A percentile compares a stretch with the other conserved stretches of the same genome.
Evolutionary conservation across 2,113 vertebrate genomes (phyloP).

Genomic region (Clarias batrachus): DNA sequence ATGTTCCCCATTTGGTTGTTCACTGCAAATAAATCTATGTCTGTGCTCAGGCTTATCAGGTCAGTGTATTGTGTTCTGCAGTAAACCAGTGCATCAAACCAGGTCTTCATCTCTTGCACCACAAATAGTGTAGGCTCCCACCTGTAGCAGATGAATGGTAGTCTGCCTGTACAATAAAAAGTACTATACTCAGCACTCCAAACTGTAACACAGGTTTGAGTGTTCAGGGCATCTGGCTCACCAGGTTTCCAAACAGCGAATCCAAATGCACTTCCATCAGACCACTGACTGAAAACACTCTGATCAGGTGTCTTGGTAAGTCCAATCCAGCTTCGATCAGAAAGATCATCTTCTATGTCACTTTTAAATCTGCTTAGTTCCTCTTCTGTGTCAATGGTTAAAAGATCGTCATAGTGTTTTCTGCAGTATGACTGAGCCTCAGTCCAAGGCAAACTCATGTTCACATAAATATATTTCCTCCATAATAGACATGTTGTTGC

Average conservation of each 20-base stretch:
- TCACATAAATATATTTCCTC: not conserved
- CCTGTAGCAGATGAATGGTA: conserved; percentile 4
- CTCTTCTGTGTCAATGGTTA: not conserved
- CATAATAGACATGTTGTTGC: not conserved
- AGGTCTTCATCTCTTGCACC: conserved; percentile 20
- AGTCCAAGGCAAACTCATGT: not conserved
- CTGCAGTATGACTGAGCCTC: not conserved
- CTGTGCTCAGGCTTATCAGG: conserved; percentile 3
- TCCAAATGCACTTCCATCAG: not conserved
- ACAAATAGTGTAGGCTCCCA: not conserved
- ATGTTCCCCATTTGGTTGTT: not conserved
- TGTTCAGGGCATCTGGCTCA: not conserved
- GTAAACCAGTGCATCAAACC: conserved; percentile 7
- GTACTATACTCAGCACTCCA: not conserved
- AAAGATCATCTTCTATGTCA: not conserved
- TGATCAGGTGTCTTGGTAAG: not conserved
- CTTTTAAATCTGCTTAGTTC: not conserved
- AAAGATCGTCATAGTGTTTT: not conserved
- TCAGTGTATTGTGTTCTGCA: conserved; percentile 26
- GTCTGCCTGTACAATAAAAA: accelerated
- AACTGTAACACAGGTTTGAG: not conserved
- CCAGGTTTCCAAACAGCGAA: accelerated
- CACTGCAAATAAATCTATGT: not conserved
- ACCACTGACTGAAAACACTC: not conserved
- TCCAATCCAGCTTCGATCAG: not conserved